phyloP scores from a whole-genome alignment of 2,888 invertebrate species.

The Onchidella celtica region DNA sequence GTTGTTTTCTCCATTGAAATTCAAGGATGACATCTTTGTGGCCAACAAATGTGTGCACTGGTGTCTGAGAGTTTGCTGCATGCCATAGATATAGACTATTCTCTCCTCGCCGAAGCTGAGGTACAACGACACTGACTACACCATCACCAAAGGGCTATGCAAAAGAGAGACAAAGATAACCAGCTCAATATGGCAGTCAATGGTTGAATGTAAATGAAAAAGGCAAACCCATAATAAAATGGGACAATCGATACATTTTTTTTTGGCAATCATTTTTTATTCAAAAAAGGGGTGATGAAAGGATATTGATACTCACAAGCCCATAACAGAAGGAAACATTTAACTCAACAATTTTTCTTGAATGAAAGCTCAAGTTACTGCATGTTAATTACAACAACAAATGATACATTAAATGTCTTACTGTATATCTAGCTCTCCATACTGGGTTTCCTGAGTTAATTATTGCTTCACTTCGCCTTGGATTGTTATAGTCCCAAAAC shows the following conservation, averaged over 20 bases:
- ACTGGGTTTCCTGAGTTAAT: conserved; percentile 88
- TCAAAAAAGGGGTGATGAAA: too few relatives aligned
- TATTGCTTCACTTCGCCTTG: conserved; percentile 90
- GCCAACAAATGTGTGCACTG: conserved; percentile 95
- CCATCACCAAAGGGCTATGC: conserved; percentile 95
- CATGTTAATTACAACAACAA: too few relatives aligned
- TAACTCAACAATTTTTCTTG: too few relatives aligned
- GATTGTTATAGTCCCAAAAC: conserved; percentile 94
- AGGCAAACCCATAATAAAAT: neutral
- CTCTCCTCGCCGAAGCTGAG: conserved; percentile 93
- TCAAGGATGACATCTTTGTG: conserved; percentile 96
- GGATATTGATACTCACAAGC: too few relatives aligned
- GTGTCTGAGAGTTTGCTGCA: conserved; percentile 80
- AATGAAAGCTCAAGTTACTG: too few relatives aligned
- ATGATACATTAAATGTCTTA: conserved; percentile 80
- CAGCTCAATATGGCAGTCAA: neutral
- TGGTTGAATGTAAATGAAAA: neutral
- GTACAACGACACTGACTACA: conserved; percentile 93
- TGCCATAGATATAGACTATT: conserved; percentile 91
- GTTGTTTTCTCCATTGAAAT: conserved; percentile 92
- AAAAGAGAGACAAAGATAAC: conserved; percentile 29
- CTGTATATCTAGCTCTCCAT: conserved; percentile 95
- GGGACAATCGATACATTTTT: neutral
- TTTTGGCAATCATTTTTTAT: neutral
- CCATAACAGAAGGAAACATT: too few relatives aligned